phyloP scores from a whole-genome alignment of 2,113 vertebrate genomes.

The Pseudorasbora parva region DNA sequence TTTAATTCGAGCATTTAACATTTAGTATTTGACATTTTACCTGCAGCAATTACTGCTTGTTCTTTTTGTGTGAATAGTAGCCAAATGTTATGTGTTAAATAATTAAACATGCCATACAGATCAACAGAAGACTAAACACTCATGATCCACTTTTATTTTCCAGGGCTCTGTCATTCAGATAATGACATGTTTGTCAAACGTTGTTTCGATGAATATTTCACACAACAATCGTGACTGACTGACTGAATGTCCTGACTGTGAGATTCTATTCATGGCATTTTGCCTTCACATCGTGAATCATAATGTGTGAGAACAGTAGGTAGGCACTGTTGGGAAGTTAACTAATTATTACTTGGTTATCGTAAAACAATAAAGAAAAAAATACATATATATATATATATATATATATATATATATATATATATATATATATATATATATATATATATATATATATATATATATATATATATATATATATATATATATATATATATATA shows the following conservation, averaged over 20 bases:
- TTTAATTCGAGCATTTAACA: not conserved
- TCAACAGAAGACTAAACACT: not conserved
- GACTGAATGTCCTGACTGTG: not conserved
- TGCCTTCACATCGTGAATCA: constrained; percentile 16
- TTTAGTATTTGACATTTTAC: not conserved
- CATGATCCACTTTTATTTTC: not conserved
- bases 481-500: no score
- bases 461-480: no score
- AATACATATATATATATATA: no score
- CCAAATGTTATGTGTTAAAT: not conserved
- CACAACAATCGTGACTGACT: not conserved
- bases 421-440: no score
- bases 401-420: no score
- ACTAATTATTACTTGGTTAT: not conserved
- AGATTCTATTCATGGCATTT: not conserved
- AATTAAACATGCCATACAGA: not conserved
- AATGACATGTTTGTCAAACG: not conserved
- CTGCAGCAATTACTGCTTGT: not conserved
- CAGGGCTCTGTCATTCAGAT: not conserved
- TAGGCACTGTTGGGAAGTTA: not conserved
- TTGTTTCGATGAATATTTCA: constrained; percentile 2
- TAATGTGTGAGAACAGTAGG: constrained; percentile 13
- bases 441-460: no score
- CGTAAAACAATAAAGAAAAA: not conserved
- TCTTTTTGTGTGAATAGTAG: not conserved